Conservation (phyloP, 2,888 invertebrate species). For the Hydriomena furcata region DNA sequence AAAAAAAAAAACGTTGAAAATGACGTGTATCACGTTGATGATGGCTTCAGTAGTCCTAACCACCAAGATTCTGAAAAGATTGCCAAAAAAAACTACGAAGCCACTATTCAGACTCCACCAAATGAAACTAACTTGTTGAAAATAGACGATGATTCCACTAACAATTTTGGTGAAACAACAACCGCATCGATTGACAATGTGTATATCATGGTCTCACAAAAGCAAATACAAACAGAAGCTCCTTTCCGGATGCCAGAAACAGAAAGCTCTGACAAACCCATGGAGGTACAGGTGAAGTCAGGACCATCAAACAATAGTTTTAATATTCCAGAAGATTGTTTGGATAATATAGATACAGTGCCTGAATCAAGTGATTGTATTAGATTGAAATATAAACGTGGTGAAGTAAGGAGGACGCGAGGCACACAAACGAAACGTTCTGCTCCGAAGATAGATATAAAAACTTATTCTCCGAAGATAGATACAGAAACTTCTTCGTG, state of each 20-base stretch:
- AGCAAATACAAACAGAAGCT: constrained; percentile 14
- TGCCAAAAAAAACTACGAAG: background rate
- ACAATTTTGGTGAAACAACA: constrained; percentile 12
- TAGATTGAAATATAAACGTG: background rate
- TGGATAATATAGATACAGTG: constrained; percentile 5
- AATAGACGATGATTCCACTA: background rate
- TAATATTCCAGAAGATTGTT: background rate
- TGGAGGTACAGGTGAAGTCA: background rate
- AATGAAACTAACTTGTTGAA: background rate
- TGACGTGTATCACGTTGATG: constrained; percentile 11
- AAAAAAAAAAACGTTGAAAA: too few species aligned
- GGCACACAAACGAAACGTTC: constrained; percentile 11
- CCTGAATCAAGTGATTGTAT: constrained; percentile 9
- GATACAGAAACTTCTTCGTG: constrained; percentile 9
- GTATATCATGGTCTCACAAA: constrained; percentile 14
- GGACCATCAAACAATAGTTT: background rate
- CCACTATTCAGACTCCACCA: background rate
- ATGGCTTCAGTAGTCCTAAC: constrained; percentile 16
- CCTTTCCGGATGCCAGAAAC: constrained; percentile 14
- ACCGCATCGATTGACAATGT: constrained; percentile 3
- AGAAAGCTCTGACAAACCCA: background rate
- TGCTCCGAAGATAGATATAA: constrained; percentile 1
- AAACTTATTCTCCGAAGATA: constrained; percentile 7
- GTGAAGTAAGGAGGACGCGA: background rate
- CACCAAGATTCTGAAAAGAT: background rate